A percentile compares a stretch with the other conserved stretches of the same genome.
These are phyloP conservation scores for Pachyseris speciosa DNA, from an alignment of 64 coral and sea anemone genomes.

Conservation along the genomic window DNA sequence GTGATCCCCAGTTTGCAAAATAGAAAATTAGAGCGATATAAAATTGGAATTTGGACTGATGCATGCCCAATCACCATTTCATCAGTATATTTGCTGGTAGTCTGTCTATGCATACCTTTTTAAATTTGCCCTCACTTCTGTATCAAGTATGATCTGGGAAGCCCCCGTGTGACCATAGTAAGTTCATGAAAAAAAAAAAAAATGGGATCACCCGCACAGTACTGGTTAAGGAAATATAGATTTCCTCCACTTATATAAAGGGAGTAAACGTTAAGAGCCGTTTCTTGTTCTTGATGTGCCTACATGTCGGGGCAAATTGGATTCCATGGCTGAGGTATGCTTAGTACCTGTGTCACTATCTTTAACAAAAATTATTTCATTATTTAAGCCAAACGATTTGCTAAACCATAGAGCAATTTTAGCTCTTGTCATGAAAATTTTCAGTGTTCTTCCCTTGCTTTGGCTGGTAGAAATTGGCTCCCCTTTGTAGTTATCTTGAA, in stretches of 20 bases:
- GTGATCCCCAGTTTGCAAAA: no score
- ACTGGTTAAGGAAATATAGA: conserved; percentile 51
- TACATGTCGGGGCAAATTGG: not conserved
- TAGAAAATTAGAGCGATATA: no score
- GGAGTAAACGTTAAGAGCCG: not conserved
- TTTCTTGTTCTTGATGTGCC: not conserved
- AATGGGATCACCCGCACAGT: conserved; percentile 62
- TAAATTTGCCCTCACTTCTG: conserved; percentile 30
- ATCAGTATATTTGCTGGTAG: conserved; percentile 2
- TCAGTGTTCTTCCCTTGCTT: conserved; percentile 83
- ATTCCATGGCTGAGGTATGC: not conserved
- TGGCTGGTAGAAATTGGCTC: conserved; percentile 67
- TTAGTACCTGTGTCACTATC: conserved; percentile 63
- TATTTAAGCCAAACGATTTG: conserved; percentile 66
- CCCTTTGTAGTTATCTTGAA: conserved; percentile 48
- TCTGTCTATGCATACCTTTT: conserved; percentile 48
- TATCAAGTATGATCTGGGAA: conserved; percentile 61
- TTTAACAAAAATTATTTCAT: conserved; percentile 52
- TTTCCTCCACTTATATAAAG: conserved; percentile 26
- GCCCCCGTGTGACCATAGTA: conserved; percentile 34
- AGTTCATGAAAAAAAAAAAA: conserved; percentile 69
- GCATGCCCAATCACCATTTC: no score
- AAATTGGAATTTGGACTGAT: no score
- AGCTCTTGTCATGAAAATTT: conserved; percentile 67
- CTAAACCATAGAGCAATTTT: conserved; percentile 73